Evolutionary conservation across 2,888 invertebrate species (phyloP).

Genomic region (Mythimna ferrago): DNA sequence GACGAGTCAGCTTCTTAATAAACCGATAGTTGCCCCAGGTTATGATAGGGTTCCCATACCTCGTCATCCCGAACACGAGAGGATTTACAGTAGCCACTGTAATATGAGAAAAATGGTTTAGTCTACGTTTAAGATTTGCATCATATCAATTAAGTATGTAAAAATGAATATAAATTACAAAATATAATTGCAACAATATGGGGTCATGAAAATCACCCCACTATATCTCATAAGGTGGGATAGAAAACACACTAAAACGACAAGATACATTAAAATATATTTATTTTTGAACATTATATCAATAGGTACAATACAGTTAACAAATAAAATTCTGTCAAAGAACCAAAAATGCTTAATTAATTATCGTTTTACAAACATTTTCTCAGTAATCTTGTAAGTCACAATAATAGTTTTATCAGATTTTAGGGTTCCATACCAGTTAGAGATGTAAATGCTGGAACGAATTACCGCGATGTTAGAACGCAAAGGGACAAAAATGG

Average conservation of each 20-base stretch:
- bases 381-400: neutral
- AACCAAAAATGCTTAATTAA: neutral
- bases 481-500: too few relatives aligned
- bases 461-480: too few relatives aligned
- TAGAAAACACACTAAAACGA: conserved; percentile 8
- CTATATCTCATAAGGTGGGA: neutral
- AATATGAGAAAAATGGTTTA: conserved; percentile 30
- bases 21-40: conserved; percentile 85
- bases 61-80: conserved; percentile 78
- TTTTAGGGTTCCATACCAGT: neutral
- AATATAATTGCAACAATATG: neutral
- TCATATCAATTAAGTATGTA: neutral
- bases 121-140: neutral
- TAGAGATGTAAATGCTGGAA: too few relatives aligned
- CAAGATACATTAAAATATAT: conserved; percentile 13
- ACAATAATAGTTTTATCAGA: neutral
- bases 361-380: neutral
- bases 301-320: neutral
- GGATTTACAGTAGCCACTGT: conserved; percentile 51
- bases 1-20: conserved; percentile 79
- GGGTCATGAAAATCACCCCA: neutral
- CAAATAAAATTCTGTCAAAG: conserved; percentile 9
- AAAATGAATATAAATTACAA: neutral
- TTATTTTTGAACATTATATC: conserved; percentile 15
- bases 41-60: conserved; percentile 83